Conservation (phyloP, 2,113 vertebrate genomes). For the Gnathonemus echidnorhynchus region DNA sequence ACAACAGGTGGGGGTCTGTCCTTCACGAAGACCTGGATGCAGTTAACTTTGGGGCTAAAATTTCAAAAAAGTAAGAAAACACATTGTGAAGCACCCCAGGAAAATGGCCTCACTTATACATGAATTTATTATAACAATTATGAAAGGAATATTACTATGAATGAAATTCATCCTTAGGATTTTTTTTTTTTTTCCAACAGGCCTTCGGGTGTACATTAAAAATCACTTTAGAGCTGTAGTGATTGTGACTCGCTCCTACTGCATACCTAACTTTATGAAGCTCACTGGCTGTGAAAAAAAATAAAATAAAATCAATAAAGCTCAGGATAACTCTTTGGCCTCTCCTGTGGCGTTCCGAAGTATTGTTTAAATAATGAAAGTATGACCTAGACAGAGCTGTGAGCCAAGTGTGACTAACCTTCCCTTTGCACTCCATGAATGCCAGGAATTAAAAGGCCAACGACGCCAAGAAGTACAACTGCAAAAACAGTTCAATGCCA, state of each 20-base stretch:
- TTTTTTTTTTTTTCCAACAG: background rate
- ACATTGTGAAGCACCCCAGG: background rate
- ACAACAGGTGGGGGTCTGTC: background rate
- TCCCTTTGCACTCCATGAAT: constrained; percentile 25
- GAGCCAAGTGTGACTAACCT: constrained; percentile 41
- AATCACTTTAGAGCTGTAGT: background rate
- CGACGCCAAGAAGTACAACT: constrained; percentile 21
- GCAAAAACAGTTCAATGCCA: constrained; percentile 20
- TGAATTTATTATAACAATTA: background rate
- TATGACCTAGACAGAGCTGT: constrained; percentile 29
- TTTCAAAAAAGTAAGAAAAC: background rate
- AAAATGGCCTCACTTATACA: background rate
- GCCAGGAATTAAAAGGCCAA: constrained; percentile 27
- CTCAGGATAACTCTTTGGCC: constrained; percentile 16
- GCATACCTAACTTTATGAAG: constrained; percentile 24
- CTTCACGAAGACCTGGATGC: background rate
- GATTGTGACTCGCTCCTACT: background rate
- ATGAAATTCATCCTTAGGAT: background rate
- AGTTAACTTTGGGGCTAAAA: background rate
- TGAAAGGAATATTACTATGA: background rate
- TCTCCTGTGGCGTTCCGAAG: constrained; percentile 16
- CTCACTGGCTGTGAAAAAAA: constrained; percentile 18
- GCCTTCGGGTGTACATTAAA: background rate
- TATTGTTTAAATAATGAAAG: constrained; percentile 36
- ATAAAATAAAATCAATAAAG: constrained; percentile 15